Evolutionary conservation across 2,888 invertebrate genomes (phyloP).

Genomic region (Coremacera marginata): DNA sequence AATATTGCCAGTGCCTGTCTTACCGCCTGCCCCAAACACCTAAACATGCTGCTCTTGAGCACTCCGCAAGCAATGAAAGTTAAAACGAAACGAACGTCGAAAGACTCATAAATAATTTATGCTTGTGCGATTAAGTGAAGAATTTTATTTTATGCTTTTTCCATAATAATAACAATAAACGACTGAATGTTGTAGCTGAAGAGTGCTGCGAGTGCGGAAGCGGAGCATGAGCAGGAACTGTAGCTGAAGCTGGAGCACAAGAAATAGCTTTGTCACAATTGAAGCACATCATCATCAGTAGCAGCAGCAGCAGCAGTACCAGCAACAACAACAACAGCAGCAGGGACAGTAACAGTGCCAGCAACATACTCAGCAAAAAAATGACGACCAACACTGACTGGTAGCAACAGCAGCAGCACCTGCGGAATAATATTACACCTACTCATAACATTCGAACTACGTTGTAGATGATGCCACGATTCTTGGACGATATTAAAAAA

Average conservation of each 20-base stretch:
- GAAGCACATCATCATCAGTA: background rate
- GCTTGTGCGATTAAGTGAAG: constrained; percentile 41
- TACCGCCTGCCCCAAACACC: background rate
- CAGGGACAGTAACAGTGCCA: background rate
- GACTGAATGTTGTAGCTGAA: constrained; percentile 50
- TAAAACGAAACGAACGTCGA: constrained; percentile 27
- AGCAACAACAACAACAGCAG: background rate
- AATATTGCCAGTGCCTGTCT: background rate
- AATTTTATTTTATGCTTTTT: constrained; percentile 43
- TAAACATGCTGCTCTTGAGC: background rate
- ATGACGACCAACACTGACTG: background rate
- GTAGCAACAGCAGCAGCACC: background rate
- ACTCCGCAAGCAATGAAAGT: constrained; percentile 23
- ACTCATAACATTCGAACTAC: background rate
- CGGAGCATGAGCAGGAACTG: no score
- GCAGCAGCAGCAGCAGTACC: background rate
- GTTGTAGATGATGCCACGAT: background rate
- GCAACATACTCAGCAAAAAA: background rate
- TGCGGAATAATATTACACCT: background rate
- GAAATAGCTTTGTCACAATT: constrained; percentile 2
- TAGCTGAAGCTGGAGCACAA: no score
- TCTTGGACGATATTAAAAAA: background rate
- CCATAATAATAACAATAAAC: constrained; percentile 56
- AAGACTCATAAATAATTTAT: constrained; percentile 47
- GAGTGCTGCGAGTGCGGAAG: constrained; percentile 39